Base-by-base conservation (phyloP, 1,140 invertebrate genomes). In the Triops cancriformis region DNA sequence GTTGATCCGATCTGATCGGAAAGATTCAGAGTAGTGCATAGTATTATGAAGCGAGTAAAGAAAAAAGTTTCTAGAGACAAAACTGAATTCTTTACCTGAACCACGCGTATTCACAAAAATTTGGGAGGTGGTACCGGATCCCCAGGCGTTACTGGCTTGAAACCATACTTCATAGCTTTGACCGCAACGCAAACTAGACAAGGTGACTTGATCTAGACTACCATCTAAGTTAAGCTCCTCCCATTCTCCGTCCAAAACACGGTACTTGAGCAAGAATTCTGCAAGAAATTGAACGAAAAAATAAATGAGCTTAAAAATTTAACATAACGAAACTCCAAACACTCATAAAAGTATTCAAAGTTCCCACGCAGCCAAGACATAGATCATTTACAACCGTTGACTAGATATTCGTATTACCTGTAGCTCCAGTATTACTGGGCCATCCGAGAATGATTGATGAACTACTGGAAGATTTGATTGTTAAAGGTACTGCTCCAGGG, bases 371-470 rank as follows among this genome's bases (percentile, higher is more conserved):
- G n/a, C n/a, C n/a, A n/a, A n/a, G n/a, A n/a, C n/a, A n/a, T n/a
- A n/a, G n/a, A n/a, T n/a, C n/a, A n/a, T n/a, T n/a, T n/a, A n/a
- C n/a, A n/a, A n/a, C n/a, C n/a, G n/a, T n/a, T n/a, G n/a, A n/a
- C n/a, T n/a, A n/a, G n/a, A n/a, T n/a, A n/a, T n/a, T n/a, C n/a
- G n/a, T 76, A 12, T 76, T 76, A 76, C 74, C 74, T 76, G 26
- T 0, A 42, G 45, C 41, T 41, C 27, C 72, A 41, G 41, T 42
- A 37, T 74, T 72, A 12, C 27, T 45, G 73, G 26, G 73, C 77
- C 77, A 78, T 26, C 41, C 37, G 37, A 73, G 26, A 1, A 26
- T 28, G 28, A 78, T 78, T 26, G 77, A 74, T 6, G 77, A 78
- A 18, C 26, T 73, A 11, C 72, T 73, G 11, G 77, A 74, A 14